Evolutionary conservation across 37 sponge, comb jelly and placozoan species (phyloP), one percentile per base, ranked within the genome.

Genomic region (Mnemiopsis leidyi): DNA sequence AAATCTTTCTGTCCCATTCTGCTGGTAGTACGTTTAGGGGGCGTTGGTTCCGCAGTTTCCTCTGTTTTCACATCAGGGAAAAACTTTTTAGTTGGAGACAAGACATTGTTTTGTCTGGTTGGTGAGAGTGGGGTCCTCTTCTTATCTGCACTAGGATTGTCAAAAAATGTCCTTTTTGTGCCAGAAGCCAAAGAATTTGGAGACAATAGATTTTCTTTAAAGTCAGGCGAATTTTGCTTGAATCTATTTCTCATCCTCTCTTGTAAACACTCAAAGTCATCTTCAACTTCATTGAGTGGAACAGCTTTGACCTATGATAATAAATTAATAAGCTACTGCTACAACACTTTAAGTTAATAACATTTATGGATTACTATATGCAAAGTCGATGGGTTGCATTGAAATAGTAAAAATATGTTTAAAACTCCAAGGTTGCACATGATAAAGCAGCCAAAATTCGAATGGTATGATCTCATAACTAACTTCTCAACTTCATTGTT

Each of bases 221-320:
- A 34, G 37, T 79, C 82, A 23, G 34, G 82, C 3, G 36, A 18
- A 79, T 79, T 79, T 13, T 13, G 34, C 34, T 35, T 79, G 37
- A 79, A 79, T 79, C 82, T 79, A 29, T 79, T 79, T 7, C 37
- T 36, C 82, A 79, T 79, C 34, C 29, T 79, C 21, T 79, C 82
- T 79, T 79, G 82, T 2, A 79, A 36, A 33, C 82, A 36, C 21
- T 79, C 82, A 32, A 79, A 79, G 29, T 79, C 82, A 35, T 79
- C 82, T 21, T 79, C 82, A 35, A 79, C 21, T 2, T 79, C 82
- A 5, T 30, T 21, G 21, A 79, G 35, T 29, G 82, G 37, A 32
- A 79, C 82, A 79, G 82, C 37, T 79, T 79, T 79, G 1, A 79
- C 82, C 82, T 79, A 36, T 32, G 7, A 32, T 5, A 35, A 36